phyloP scores from a whole-genome alignment of 2,797 vertebrate species.

The Rhynchotus rufescens region DNA sequence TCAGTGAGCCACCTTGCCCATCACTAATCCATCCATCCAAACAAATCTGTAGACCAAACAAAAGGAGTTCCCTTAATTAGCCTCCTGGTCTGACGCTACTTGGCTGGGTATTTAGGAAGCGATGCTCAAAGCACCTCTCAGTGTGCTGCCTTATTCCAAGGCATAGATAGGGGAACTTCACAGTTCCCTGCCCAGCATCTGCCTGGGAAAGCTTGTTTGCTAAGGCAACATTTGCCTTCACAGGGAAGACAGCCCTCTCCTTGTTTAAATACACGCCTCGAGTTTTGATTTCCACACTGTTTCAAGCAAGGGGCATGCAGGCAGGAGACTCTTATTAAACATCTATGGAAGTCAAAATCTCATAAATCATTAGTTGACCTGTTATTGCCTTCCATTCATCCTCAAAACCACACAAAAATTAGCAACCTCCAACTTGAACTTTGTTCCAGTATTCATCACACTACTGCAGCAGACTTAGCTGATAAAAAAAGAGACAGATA shows the following conservation, averaged over 20 bases:
- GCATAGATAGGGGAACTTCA: not conserved
- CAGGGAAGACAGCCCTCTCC: not conserved
- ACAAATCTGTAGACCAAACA: not conserved
- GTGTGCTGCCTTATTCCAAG: not conserved
- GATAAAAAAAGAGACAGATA: not conserved
- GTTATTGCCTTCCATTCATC: not conserved
- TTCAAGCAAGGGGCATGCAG: not conserved
- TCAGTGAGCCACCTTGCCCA: not conserved
- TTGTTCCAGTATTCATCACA: rapidly evolving
- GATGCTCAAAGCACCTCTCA: not conserved
- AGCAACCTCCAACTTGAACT: not conserved
- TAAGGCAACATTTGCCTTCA: not conserved
- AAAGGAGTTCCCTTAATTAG: not conserved
- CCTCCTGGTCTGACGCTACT: not conserved
- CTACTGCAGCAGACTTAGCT: not conserved
- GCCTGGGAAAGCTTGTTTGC: not conserved
- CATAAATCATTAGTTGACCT: not conserved
- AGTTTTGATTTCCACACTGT: not conserved
- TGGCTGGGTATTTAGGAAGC: not conserved
- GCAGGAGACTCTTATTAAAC: not conserved
- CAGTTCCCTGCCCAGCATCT: not conserved
- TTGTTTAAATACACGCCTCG: not conserved
- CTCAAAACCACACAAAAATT: not conserved
- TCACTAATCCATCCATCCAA: not conserved
- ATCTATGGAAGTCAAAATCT: not conserved